Evolutionary conservation across 1,140 invertebrate genomes (phyloP).

Genomic region (Zaprionus capensis): DNA sequence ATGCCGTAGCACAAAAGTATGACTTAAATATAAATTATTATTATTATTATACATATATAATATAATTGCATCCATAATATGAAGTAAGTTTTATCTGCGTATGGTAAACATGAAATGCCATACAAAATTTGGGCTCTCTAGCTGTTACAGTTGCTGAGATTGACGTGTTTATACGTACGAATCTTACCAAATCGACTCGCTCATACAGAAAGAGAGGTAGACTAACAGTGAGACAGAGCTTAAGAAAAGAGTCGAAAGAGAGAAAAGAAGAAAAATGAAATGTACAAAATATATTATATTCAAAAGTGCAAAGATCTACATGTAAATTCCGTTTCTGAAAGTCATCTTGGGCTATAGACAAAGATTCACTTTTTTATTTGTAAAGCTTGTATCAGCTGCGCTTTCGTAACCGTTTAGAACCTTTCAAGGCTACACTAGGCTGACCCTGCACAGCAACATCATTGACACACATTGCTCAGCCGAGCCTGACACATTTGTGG

Average conservation of each 20-base stretch:
- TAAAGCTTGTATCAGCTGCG: neutral
- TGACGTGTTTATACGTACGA: too few relatives aligned
- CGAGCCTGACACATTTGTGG: constrained; percentile 35
- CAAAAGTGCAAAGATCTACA: too few relatives aligned
- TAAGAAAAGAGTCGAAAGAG: neutral
- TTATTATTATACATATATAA: too few relatives aligned
- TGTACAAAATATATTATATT: too few relatives aligned
- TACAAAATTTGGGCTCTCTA: too few relatives aligned
- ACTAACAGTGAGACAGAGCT: neutral
- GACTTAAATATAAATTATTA: too few relatives aligned
- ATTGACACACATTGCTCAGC: neutral
- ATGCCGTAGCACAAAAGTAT: too few relatives aligned
- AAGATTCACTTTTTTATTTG: neutral
- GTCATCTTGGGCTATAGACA: neutral
- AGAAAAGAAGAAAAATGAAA: too few relatives aligned
- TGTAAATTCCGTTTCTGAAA: neutral
- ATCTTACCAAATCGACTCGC: neutral
- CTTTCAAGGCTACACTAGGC: neutral
- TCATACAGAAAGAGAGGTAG: neutral
- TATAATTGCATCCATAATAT: too few relatives aligned
- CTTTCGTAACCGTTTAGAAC: neutral
- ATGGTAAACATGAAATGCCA: too few relatives aligned
- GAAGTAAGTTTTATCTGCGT: too few relatives aligned
- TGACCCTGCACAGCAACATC: neutral
- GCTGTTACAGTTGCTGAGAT: too few relatives aligned